Conservation (phyloP, 2,113 vertebrate genomes). For the Eonycteris spelaea region DNA sequence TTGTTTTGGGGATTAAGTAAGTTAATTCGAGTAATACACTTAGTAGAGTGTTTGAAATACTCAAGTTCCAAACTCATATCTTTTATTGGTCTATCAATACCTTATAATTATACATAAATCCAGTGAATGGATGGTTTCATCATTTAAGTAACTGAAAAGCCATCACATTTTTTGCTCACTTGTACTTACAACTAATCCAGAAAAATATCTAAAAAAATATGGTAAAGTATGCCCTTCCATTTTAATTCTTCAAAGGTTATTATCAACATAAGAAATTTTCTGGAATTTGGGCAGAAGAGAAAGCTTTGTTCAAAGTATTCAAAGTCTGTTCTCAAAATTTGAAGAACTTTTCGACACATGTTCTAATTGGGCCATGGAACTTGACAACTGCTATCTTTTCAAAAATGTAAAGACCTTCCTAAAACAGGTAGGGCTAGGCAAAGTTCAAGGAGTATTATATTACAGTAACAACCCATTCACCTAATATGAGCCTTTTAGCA, state of each 20-base stretch:
- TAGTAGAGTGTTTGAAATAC: not conserved
- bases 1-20: not conserved
- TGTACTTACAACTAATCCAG: not conserved
- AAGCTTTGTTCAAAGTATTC: not conserved
- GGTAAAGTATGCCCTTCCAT: not conserved
- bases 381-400: not conserved
- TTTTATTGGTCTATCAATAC: not conserved
- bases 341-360: not conserved
- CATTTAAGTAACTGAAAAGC: conserved; percentile 3
- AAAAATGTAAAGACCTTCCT: conserved; percentile 2
- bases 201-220: not conserved
- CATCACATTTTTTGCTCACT: not conserved
- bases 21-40: not conserved
- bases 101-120: not conserved
- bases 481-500: not conserved
- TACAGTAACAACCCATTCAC: not conserved
- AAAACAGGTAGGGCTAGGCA: not conserved
- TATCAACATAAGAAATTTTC: not conserved
- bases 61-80: not conserved
- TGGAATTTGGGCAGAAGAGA: not conserved
- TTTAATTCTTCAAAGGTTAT: conserved; percentile 25
- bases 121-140: not conserved
- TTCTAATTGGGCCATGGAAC: not conserved
- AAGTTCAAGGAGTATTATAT: not conserved
- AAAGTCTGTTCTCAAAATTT: conserved; percentile 18